A percentile compares a stretch with the other conserved stretches of the same genome.
These are phyloP conservation scores for Pedicia rivosa DNA, from an alignment of 2,888 invertebrate genomes.

Conservation along the genomic window DNA sequence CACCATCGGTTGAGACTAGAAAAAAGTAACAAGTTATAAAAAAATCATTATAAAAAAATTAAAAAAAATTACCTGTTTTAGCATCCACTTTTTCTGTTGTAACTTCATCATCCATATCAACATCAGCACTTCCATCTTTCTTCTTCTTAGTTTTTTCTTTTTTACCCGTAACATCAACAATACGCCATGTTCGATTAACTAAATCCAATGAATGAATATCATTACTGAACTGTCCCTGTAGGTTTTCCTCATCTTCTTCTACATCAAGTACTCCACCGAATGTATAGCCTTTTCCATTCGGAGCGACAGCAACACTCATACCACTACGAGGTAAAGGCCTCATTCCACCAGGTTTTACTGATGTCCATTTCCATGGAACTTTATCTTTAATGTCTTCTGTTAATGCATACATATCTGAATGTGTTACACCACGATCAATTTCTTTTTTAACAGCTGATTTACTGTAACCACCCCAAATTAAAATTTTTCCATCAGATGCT, in stretches of 20 bases:
- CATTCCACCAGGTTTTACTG: constrained; percentile 46
- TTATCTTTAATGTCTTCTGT: constrained; percentile 47
- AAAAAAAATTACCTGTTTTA: neutral
- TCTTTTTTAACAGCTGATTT: constrained; percentile 58
- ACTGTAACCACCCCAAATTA: constrained; percentile 64
- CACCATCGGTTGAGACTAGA: constrained; percentile 61
- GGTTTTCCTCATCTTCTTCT: constrained; percentile 66
- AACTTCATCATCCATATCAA: constrained; percentile 13
- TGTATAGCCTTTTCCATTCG: constrained; percentile 52
- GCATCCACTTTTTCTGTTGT: no score
- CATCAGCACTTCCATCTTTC: constrained; percentile 16
- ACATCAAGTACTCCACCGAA: constrained; percentile 79
- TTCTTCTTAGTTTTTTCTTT: constrained; percentile 18
- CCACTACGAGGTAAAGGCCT: constrained; percentile 51
- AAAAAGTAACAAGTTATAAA: neutral
- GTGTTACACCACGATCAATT: constrained; percentile 52
- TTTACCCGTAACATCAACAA: constrained; percentile 36
- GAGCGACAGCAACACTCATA: constrained; percentile 44
- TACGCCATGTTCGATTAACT: constrained; percentile 56
- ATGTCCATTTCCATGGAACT: constrained; percentile 54
- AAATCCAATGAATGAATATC: constrained; percentile 63
- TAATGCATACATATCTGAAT: constrained; percentile 52
- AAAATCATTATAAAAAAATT: neutral
- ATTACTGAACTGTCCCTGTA: constrained; percentile 66
- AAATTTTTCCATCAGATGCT: constrained; percentile 40